Conservation (phyloP, 1,140 invertebrate species). For the Drosophila takahashii region DNA sequence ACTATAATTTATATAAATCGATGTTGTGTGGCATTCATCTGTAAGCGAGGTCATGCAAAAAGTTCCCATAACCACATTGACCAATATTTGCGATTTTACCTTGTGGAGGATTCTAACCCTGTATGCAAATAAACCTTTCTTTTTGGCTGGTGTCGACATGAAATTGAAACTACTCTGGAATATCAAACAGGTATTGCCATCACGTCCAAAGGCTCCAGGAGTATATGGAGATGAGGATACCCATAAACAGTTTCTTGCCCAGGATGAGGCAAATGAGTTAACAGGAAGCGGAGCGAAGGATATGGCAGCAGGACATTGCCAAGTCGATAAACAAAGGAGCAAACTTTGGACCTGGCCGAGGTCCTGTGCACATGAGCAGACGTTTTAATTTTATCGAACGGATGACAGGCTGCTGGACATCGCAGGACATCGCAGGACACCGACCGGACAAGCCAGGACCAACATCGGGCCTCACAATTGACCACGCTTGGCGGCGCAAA, state of each 20-base stretch:
- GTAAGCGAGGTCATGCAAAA: too few species aligned
- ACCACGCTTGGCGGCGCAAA: conserved; percentile 73
- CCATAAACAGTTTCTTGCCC: conserved; percentile 2
- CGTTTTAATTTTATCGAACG: conserved; percentile 80
- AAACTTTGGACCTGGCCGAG: conserved; percentile 52
- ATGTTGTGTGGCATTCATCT: too few species aligned
- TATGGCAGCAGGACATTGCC: conserved; percentile 41
- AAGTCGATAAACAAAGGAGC: conserved; percentile 69
- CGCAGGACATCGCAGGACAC: conserved; percentile 21
- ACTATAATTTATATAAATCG: too few species aligned
- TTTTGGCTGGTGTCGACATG: background rate
- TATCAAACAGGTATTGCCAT: background rate
- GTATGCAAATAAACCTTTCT: background rate
- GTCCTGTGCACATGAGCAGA: conserved; percentile 70
- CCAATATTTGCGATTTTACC: too few species aligned
- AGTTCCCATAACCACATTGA: too few species aligned
- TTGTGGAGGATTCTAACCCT: background rate
- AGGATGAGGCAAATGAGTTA: conserved; percentile 33
- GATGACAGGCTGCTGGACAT: conserved; percentile 55
- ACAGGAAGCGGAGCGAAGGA: conserved; percentile 30
- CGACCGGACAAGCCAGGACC: conserved; percentile 15
- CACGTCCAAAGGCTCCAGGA: background rate
- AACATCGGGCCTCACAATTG: conserved; percentile 50
- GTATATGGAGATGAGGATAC: conserved; percentile 29
- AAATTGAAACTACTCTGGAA: background rate